These are phyloP conservation scores for Cheumatopsyche charites DNA, from an alignment of 1,140 invertebrate species.

Conservation along the genomic window DNA sequence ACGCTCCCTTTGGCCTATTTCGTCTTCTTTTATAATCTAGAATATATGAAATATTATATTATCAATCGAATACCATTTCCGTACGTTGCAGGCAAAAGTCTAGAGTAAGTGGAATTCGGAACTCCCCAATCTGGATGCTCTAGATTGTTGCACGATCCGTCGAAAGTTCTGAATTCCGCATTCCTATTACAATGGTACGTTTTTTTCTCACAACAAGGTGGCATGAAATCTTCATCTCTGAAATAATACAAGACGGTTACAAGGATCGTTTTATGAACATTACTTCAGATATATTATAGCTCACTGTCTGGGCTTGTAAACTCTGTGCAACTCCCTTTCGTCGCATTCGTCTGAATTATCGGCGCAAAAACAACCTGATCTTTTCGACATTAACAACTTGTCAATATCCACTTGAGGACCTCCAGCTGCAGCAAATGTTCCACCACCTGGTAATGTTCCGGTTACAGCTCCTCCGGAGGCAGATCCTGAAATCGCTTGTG, in stretches of 20 bases:
- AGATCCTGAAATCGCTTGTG: too few species aligned
- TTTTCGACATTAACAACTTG: too few species aligned
- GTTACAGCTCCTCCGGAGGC: too few species aligned
- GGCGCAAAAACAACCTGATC: too few species aligned
- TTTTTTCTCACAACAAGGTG: conserved; percentile 27
- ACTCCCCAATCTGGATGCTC: conserved; percentile 64
- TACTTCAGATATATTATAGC: background rate
- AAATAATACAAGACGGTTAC: background rate
- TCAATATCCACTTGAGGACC: too few species aligned
- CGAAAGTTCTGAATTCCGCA: conserved; percentile 63
- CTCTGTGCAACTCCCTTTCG: background rate
- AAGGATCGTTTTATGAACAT: background rate
- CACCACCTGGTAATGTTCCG: too few species aligned
- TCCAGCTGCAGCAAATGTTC: too few species aligned
- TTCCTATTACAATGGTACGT: conserved; percentile 1
- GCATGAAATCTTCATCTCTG: background rate
- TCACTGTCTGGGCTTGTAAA: background rate
- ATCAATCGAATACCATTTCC: conserved; percentile 60
- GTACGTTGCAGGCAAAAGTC: conserved; percentile 70
- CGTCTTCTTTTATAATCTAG: too few species aligned
- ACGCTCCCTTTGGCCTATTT: too few species aligned
- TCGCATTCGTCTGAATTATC: conserved; percentile 16
- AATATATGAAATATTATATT: background rate
- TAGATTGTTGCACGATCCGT: conserved; percentile 72
- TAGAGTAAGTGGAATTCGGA: conserved; percentile 66